Evolutionary conservation across 2,797 vertebrate genomes (phyloP).

Genomic region (Chiroxiphia lanceolata): DNA sequence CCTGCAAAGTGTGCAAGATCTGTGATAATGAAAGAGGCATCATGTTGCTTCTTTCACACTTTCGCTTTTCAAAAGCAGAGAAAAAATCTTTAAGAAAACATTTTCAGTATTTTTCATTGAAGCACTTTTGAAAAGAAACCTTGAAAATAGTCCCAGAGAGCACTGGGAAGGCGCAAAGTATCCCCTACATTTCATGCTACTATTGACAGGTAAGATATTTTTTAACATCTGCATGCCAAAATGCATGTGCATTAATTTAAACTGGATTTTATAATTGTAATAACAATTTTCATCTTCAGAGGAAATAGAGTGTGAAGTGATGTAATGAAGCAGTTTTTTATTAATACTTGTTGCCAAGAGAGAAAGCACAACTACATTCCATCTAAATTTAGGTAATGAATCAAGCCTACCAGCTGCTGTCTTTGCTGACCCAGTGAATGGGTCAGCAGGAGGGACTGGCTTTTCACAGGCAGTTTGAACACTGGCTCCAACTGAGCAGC

Average conservation of each 20-base stretch:
- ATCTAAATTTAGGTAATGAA: not conserved
- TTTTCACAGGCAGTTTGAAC: not conserved
- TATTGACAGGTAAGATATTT: not conserved
- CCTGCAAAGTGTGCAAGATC: slow-evolving; percentile 29
- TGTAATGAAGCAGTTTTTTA: not conserved
- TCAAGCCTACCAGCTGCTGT: fast-evolving
- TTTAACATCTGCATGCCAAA: not conserved
- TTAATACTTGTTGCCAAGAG: not conserved
- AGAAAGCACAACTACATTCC: not conserved
- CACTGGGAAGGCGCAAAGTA: not conserved
- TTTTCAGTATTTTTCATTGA: not conserved
- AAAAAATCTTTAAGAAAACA: slow-evolving; percentile 43
- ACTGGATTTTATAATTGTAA: not conserved
- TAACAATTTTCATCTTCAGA: not conserved
- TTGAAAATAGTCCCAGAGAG: not conserved
- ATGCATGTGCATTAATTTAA: not conserved
- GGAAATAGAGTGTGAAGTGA: not conserved
- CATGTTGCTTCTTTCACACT: slow-evolving; percentile 20
- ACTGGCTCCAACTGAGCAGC: not conserved
- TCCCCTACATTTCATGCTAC: not conserved
- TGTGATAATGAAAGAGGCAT: slow-evolving; percentile 31
- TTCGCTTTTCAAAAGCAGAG: slow-evolving; percentile 16
- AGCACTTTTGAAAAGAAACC: not conserved
- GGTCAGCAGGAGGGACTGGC: not conserved
- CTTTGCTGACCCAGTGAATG: not conserved